These are phyloP conservation scores for Myanophis thanlyinensis DNA, from an alignment of 2,113 vertebrate species.

Conservation along the genomic window DNA sequence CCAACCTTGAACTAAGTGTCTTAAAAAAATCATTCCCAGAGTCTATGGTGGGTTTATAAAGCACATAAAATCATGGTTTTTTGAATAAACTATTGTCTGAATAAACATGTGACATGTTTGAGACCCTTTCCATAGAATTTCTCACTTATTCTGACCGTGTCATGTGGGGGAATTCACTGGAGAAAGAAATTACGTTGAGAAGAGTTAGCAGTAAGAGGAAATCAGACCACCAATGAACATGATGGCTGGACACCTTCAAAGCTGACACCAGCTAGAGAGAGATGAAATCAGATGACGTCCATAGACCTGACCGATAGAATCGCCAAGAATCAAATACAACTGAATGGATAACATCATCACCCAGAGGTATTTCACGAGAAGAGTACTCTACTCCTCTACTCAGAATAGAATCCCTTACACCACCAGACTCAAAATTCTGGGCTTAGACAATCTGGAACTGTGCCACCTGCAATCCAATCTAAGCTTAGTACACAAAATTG, in stretches of 20 bases:
- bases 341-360: background rate
- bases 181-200: background rate
- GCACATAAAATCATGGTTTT: background rate
- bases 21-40: background rate
- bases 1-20: background rate
- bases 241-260: background rate
- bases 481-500: too few species aligned
- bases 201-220: background rate
- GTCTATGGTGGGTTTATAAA: background rate
- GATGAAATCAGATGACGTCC: accelerated
- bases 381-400: too few species aligned
- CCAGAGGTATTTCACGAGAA: too few species aligned
- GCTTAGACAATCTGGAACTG: too few species aligned
- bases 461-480: too few species aligned
- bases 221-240: background rate
- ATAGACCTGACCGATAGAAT: background rate
- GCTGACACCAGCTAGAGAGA: background rate
- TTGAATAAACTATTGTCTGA: background rate
- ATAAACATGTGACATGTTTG: background rate
- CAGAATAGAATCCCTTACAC: too few species aligned
- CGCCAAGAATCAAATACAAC: background rate
- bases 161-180: background rate
- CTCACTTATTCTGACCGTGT: background rate
- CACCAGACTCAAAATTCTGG: too few species aligned
- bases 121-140: background rate